phyloP scores from a whole-genome alignment of 2,797 vertebrate genomes.

The Aulostomus chinensis region DNA sequence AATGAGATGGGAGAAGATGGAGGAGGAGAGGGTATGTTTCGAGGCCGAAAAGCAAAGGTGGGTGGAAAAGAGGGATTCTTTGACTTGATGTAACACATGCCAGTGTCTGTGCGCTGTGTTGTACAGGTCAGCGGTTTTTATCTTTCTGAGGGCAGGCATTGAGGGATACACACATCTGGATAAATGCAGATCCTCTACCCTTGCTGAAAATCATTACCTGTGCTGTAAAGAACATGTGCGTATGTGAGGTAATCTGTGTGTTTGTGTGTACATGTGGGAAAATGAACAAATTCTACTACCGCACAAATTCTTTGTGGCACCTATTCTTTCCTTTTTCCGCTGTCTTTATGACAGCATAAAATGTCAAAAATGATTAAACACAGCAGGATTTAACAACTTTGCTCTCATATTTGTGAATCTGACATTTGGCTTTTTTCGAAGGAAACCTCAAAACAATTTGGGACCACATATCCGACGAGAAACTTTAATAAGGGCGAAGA shows the following conservation, averaged over 20 bases:
- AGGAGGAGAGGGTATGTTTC: constrained; percentile 71
- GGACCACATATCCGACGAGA: no score
- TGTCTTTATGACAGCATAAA: no score
- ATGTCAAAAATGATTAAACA: no score
- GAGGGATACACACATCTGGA: constrained; percentile 79
- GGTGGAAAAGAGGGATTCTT: constrained; percentile 66
- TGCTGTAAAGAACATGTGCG: constrained; percentile 44
- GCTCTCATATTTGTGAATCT: no score
- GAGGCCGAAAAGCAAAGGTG: constrained; percentile 52
- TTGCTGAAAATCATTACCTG: constrained; percentile 68
- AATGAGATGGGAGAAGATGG: constrained; percentile 69
- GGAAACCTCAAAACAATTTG: no score
- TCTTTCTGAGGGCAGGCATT: constrained; percentile 72
- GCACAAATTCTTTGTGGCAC: constrained; percentile 11
- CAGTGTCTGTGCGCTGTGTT: constrained; percentile 63
- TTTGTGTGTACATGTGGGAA: no score
- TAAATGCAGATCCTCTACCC: constrained; percentile 70
- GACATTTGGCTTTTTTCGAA: no score
- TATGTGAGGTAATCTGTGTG: constrained; percentile 7
- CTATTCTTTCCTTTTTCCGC: constrained; percentile 3
- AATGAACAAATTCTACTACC: constrained; percentile 11
- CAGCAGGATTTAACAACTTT: no score
- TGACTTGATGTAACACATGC: constrained; percentile 76
- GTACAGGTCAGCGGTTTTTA: constrained; percentile 77
- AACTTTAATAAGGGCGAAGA: no score